phyloP scores from a whole-genome alignment of 2,888 invertebrate species.

The Selenia dentaria region DNA sequence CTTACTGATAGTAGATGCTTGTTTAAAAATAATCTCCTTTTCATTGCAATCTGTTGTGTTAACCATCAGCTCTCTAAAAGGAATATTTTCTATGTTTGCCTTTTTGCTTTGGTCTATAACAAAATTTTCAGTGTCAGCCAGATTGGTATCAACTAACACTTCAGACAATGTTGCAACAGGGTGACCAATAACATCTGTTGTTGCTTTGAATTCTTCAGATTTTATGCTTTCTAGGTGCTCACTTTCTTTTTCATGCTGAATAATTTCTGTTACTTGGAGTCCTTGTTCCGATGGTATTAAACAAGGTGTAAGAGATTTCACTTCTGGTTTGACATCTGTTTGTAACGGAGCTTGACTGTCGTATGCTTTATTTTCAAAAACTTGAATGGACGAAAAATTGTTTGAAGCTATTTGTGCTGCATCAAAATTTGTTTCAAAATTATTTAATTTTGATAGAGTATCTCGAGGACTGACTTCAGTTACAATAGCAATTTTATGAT shows the following conservation, averaged over 20 bases:
- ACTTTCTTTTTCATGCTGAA: conserved; percentile 69
- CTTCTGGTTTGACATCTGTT: conserved; percentile 44
- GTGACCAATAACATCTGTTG: conserved; percentile 69
- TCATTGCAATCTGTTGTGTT: conserved; percentile 83
- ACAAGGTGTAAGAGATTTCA: conserved; percentile 55
- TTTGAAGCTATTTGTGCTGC: conserved; percentile 63
- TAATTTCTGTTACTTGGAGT: conserved; percentile 60
- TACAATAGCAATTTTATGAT: conserved; percentile 79
- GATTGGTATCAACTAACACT: conserved; percentile 65
- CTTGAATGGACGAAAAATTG: conserved; percentile 56
- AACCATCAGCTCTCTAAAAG: conserved; percentile 80
- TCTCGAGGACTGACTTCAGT: conserved; percentile 71
- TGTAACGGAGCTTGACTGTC: conserved; percentile 69
- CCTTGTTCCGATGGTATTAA: conserved; percentile 53
- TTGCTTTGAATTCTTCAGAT: conserved; percentile 59
- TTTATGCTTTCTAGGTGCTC: conserved; percentile 36
- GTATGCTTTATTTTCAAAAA: conserved; percentile 67
- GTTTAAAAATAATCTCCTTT: conserved; percentile 71
- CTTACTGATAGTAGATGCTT: conserved; percentile 37
- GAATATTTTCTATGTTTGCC: conserved; percentile 80
- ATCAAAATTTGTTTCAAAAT: conserved; percentile 49
- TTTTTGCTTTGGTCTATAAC: conserved; percentile 42
- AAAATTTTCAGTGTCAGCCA: conserved; percentile 47
- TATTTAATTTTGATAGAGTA: conserved; percentile 52
- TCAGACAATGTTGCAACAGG: conserved; percentile 82